These are phyloP conservation scores for Acleris literana DNA, from an alignment of 2,888 invertebrate species.

Conservation along the genomic window DNA sequence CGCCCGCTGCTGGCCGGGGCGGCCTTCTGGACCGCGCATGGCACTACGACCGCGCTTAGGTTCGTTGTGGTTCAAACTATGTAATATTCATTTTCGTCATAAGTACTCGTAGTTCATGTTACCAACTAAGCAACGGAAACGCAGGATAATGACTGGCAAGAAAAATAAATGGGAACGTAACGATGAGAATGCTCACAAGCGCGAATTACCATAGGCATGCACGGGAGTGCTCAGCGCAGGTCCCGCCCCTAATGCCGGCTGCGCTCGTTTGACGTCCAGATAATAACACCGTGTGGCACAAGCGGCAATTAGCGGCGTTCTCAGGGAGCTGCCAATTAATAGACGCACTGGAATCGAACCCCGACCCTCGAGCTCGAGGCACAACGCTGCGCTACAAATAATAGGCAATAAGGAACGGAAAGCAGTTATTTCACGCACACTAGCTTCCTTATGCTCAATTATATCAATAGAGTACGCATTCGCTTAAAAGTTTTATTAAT, in stretches of 20 bases:
- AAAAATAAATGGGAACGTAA: constrained; percentile 40
- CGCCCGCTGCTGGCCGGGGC: constrained; percentile 35
- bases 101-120: background rate
- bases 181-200: constrained; percentile 53
- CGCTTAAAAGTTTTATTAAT: constrained; percentile 36
- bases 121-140: constrained; percentile 1
- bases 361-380: constrained; percentile 14
- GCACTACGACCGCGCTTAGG: constrained; percentile 28
- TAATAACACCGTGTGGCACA: constrained; percentile 61
- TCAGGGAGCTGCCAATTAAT: constrained; percentile 65
- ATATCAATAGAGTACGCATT: constrained; percentile 33
- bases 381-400: constrained; percentile 45
- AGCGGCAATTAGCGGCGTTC: constrained; percentile 64
- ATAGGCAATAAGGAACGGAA: constrained; percentile 47
- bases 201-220: constrained; percentile 61
- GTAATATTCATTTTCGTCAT: background rate
- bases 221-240: constrained; percentile 47
- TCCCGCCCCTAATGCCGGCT: constrained; percentile 55
- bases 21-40: constrained; percentile 36
- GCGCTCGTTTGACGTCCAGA: constrained; percentile 60
- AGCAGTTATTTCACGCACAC: constrained; percentile 53
- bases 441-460: constrained; percentile 39
- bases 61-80: constrained; percentile 26
- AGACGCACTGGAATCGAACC: constrained; percentile 59
- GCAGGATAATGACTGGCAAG: constrained; percentile 24